Evolutionary conservation across 2,113 vertebrate genomes (phyloP).

Genomic region (Perognathus longimembris): DNA sequence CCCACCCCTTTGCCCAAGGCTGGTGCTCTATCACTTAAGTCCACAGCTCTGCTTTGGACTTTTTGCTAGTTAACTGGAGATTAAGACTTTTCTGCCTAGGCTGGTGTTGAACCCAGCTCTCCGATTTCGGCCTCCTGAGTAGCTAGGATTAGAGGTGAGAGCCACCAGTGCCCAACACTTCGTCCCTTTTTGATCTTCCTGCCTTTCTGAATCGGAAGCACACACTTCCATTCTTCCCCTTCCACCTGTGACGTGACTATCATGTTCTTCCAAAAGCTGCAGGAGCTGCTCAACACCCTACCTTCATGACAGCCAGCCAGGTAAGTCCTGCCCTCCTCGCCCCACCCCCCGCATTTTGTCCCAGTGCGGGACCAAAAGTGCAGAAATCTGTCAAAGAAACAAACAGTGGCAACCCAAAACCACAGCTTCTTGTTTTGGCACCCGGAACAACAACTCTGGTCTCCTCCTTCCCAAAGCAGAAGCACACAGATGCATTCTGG

Average conservation of each 20-base stretch:
- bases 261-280: background rate
- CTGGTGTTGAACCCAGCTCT: no score
- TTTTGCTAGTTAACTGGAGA: no score
- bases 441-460: conserved; percentile 37
- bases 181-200: background rate
- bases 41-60: no score
- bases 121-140: no score
- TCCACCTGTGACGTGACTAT: background rate
- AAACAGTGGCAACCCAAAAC: conserved; percentile 56
- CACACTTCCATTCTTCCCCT: no score
- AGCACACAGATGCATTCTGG: conserved; percentile 54
- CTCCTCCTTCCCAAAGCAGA: conserved; percentile 72
- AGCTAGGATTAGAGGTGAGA: no score
- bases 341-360: background rate
- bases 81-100: no score
- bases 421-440: conserved; percentile 74
- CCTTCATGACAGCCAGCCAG: background rate
- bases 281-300: background rate
- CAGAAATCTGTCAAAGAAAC: background rate
- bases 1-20: no score
- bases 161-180: background rate
- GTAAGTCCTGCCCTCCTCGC: no score
- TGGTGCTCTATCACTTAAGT: no score
- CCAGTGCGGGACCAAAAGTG: background rate
- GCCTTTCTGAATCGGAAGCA: background rate